A percentile compares a stretch with the other conserved stretches of the same genome.
These are phyloP conservation scores for Pseudorhombus dupliciocellatus DNA, from an alignment of 2,113 vertebrate species.

Conservation along the genomic window DNA sequence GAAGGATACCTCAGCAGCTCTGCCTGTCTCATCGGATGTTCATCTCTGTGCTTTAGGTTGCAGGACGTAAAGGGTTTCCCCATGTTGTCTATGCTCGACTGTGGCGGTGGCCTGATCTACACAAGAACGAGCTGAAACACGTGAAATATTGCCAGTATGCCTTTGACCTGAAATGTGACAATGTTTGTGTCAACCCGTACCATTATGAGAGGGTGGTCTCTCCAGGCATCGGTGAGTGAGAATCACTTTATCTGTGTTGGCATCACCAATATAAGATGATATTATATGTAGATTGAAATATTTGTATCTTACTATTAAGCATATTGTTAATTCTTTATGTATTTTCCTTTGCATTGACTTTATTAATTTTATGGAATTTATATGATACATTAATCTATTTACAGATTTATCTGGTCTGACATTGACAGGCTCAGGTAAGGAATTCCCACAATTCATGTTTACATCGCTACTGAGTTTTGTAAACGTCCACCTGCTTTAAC, in stretches of 20 bases:
- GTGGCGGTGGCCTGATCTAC: conserved; percentile 98
- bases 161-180: conserved; percentile 98
- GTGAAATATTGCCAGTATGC: conserved; percentile 99
- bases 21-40: neutral
- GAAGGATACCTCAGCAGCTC: neutral
- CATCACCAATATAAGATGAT: neutral
- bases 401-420: conserved; percentile 95
- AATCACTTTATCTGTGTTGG: neutral
- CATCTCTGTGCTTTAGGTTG: conserved; percentile 83
- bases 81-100: conserved; percentile 97
- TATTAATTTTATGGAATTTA: too few species aligned
- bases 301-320: too few species aligned
- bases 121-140: conserved; percentile 99
- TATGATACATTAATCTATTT: neutral
- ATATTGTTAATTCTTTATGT: too few species aligned
- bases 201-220: conserved; percentile 98
- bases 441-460: neutral
- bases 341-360: too few species aligned
- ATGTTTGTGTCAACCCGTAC: conserved; percentile 98
- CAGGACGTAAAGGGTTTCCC: conserved; percentile 97
- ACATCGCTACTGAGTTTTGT: neutral
- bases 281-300: neutral
- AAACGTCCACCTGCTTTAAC: conserved; percentile 5
- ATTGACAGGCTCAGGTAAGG: conserved; percentile 84
- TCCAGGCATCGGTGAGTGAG: conserved; percentile 90